Conservation (phyloP, 2,113 vertebrate species). For the Stigmatopora argus region DNA sequence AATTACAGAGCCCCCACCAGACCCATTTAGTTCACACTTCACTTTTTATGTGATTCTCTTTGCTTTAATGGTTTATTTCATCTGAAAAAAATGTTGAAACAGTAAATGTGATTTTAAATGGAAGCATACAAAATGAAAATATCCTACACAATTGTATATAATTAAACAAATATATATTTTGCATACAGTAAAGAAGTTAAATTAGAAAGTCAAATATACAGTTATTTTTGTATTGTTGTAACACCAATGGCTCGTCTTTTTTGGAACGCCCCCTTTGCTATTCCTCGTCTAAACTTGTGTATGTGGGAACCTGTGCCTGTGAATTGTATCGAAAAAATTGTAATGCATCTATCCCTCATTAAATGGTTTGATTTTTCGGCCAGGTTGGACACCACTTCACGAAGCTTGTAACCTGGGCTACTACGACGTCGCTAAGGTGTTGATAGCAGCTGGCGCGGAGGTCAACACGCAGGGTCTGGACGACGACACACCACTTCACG, state of each 20-base stretch:
- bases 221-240: not conserved
- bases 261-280: not conserved
- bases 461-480: conserved; percentile 97
- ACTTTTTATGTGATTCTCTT: too few relatives aligned
- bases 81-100: too few relatives aligned
- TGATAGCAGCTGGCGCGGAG: conserved; percentile 92
- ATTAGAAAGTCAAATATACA: not conserved
- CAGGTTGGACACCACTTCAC: conserved; percentile 96
- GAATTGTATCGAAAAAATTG: not conserved
- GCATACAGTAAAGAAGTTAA: too few relatives aligned
- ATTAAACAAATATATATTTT: too few relatives aligned
- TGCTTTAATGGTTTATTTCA: too few relatives aligned
- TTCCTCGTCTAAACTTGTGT: not conserved
- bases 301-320: too few relatives aligned
- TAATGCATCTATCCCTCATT: not conserved
- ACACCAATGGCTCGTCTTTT: not conserved
- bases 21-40: too few relatives aligned
- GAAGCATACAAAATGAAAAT: too few relatives aligned
- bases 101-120: too few relatives aligned
- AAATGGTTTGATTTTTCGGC: not conserved
- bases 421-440: conserved; percentile 93
- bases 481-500: conserved; percentile 94
- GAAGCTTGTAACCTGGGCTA: conserved; percentile 97
- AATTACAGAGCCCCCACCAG: not conserved
- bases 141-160: too few relatives aligned